Percentiles rank a stretch among this genome's conserved stretches.
phyloP scores from a whole-genome alignment of 2,888 invertebrate genomes.

The Schizaphis graminum region DNA sequence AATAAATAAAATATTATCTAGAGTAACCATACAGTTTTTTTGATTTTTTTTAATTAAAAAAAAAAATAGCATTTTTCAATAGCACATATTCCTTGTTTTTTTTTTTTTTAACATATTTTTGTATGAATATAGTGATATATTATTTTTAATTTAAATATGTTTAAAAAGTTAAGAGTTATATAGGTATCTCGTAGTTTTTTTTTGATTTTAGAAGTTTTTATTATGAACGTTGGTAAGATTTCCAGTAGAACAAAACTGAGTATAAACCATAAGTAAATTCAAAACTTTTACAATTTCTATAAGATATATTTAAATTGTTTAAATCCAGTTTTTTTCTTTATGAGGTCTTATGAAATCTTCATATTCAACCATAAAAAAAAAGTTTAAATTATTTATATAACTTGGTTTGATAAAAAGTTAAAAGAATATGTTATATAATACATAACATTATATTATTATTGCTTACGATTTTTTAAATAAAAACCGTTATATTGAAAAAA shows the following conservation, averaged over 20 bases:
- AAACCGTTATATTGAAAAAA: background rate
- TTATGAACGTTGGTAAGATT: background rate
- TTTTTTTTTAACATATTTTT: background rate
- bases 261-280: constrained; percentile 25
- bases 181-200: background rate
- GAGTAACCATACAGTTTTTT: background rate
- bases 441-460: constrained; percentile 5
- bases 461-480: background rate
- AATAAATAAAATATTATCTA: background rate
- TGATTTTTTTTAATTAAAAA: background rate
- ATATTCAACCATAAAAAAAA: constrained; percentile 13
- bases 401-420: background rate
- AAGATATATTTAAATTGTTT: constrained; percentile 39
- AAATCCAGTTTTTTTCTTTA: background rate
- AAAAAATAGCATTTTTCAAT: too few species aligned
- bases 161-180: background rate
- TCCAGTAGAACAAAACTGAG: background rate
- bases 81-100: background rate
- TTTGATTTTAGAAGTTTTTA: constrained; percentile 25
- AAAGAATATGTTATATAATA: background rate
- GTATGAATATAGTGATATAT: background rate
- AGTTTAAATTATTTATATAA: constrained; percentile 33
- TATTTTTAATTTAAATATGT: background rate
- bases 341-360: constrained; percentile 7
- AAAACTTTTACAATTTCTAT: constrained; percentile 51